Evolutionary conservation across 2,888 invertebrate species (phyloP), one percentile per base, ranked within the genome.

Genomic region (Podabrus alpinus): DNA sequence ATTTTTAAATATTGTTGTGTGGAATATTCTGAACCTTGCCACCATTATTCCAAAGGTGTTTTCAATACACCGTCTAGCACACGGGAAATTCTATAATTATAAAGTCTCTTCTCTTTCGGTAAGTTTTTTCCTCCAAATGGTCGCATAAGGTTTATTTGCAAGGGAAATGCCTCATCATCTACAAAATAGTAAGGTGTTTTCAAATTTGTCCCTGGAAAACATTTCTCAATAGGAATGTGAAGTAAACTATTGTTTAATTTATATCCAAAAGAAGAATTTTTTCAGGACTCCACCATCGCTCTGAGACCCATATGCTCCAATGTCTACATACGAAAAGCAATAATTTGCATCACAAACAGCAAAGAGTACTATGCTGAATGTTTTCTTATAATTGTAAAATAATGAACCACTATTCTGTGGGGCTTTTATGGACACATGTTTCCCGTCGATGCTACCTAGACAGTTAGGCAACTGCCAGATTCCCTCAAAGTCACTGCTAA

Each of bases 381-480:
- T 77, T 68, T 80, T 78, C 81, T 85, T 84, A 76, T 84, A 84
- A 78, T 85, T 85, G 73, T 75, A 83, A 74, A 75, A 84, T 68
- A 80, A 70, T 13, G 82, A 82, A 17, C 84, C 83, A 70, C 79
- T 80, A 15, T 83, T 78, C 19, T 75, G 15, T 11, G 83, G 84
- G 15, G 78, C 76, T 75, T 80, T 77, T 69, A 84, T 67, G 9
- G 21, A 19, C 2, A 82, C 78, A 77, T 83, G 83, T 74, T 82
- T 84, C 0, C 84, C 83, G 75, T 83, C 83, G 24, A 83, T 77
- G 45, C 79, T 79, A 59, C 84, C 83, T 15, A 81, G 69, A 74
- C 81, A 82, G 62, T 81, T 71, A 15, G 80, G 79, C 60, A 82
- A 73, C 66, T 81, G 77, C 78, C 80, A 81, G 4, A 7, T 3